These are phyloP conservation scores for Pristionchus entomophagus DNA, from an alignment of 2,888 invertebrate species.

Conservation along the genomic window DNA sequence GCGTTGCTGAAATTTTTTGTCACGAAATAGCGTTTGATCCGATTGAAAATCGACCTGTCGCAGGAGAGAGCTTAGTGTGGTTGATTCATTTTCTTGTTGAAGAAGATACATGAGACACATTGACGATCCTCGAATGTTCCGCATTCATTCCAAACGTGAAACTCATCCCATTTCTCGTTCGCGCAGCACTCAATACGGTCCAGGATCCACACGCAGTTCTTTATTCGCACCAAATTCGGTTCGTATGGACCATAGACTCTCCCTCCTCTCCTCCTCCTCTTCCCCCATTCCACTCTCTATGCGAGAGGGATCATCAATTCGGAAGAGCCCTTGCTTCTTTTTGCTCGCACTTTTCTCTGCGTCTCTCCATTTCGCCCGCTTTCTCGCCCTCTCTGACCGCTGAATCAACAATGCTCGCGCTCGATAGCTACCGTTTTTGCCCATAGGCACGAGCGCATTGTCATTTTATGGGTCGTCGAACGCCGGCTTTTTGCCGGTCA, in stretches of 20 bases:
- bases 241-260: background rate
- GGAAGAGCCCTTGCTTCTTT: background rate
- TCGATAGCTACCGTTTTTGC: conserved; percentile 45
- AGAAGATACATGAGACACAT: too few relatives aligned
- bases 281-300: background rate
- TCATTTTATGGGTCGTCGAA: conserved; percentile 31
- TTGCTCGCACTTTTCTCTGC: background rate
- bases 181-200: background rate
- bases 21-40: too few relatives aligned
- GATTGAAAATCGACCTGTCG: too few relatives aligned
- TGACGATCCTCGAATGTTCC: too few relatives aligned
- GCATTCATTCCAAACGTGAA: background rate
- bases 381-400: conserved; percentile 17
- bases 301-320: conserved; percentile 4
- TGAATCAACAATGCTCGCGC: conserved; percentile 23
- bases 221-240: conserved; percentile 11
- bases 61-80: too few relatives aligned
- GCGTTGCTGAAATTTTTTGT: too few relatives aligned
- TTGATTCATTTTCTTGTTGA: too few relatives aligned
- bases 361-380: conserved; percentile 42
- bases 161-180: background rate
- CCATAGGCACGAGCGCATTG: background rate
- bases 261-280: background rate
- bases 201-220: background rate
- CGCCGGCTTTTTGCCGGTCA: background rate